Evolutionary conservation across 2,113 vertebrate species (phyloP), one percentile per base, ranked within the genome.

Genomic region (Saimiri boliviensis): DNA sequence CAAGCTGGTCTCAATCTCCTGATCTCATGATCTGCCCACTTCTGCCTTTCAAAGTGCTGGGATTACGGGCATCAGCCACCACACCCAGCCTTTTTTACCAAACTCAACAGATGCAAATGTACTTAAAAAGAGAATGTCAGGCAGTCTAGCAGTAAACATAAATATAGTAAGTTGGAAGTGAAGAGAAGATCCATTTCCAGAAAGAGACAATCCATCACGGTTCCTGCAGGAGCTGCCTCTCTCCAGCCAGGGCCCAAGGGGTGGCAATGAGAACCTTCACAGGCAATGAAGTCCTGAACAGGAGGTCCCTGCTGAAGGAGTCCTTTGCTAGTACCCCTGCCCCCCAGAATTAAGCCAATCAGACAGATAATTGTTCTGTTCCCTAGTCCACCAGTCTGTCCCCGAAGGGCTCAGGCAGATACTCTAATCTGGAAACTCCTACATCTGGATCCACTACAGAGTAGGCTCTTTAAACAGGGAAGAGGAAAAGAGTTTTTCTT

Each of bases 71-170:
- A 1, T 52, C 5, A 52, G 16, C 52, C 52, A 52, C 52, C 16
- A 52, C 16, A 5, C 66, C 49, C 12, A n/a, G 27, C 13, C 32
- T 82, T 87, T 76, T 45, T 32, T 52, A 96, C 88, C n/a, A 25
- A 94, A 83, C 25, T 76, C 66, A 32, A n/a, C 94, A 90, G 92
- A 85, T 71, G 47, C 52, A 94, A 95, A 91, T 47, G 32, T 47
- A 73, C 76, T 85, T 74, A 86, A 95, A 86, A 91, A 20, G 21
- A 86, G 23, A 93, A 89, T 30, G 23, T 94, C 17, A 79, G 45
- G 58, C 47, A 73, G 27, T 73, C 71, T 11, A 81, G 3, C 35
- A 79, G 16, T 68, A 93, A 95, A 86, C 4, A 89, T 52, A 71
- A 87, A 82, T 47, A 82, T 5, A 52, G 1, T 60, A 88, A 68